Base-by-base conservation (phyloP, 2,797 vertebrate species). In the Tokudaia muenninki region DNA sequence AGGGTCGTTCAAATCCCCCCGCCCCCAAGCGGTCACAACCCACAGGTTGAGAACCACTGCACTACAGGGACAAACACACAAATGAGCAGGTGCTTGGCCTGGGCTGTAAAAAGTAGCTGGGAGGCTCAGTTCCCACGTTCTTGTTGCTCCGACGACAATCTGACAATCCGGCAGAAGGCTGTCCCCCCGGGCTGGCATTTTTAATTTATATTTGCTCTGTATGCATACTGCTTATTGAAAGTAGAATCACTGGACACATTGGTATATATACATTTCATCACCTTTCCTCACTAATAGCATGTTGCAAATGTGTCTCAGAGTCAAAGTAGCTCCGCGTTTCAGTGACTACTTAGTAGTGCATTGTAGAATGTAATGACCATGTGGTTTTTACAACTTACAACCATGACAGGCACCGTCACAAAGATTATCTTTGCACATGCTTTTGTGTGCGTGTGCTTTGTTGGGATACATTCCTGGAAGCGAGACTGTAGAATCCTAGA, bases 371-470 rank as follows among this genome's bases (percentile, higher is more conserved):
- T 22, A n/a, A 63, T 65, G 37, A 67, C 84, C 84, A 52, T n/a
- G 31, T 52, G 83, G 29, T 3, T 93, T 78, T 67, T 86, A 65
- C 34, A 88, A 50, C 80, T 77, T 91, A 50, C 92, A 65, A 6
- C 55, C 80, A 41, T 29, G 34, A 22, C 0, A 65, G 17, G 6
- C 26, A 74, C 82, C 17, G 16, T 34, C 78, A 9, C 77, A 44
- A 92, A 93, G 87, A 72, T 90, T 29, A 21, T 90, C 55, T 95
- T 88, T 86, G n/a, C 94, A 14, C 3, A 2, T 89, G 11, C 80
- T 86, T 91, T 26, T 77, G 31, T 55, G 59, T 47, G 59, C 93
- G 26, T 79, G 78, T 74, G 61, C 94, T 82, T 94, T 74, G 59
- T 92, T 92, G 70, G 44, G 55, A 52, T 44, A 70, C 19, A 50